phyloP scores from a whole-genome alignment of 92 coral and sea anemone species.

The Porites divaricata region DNA sequence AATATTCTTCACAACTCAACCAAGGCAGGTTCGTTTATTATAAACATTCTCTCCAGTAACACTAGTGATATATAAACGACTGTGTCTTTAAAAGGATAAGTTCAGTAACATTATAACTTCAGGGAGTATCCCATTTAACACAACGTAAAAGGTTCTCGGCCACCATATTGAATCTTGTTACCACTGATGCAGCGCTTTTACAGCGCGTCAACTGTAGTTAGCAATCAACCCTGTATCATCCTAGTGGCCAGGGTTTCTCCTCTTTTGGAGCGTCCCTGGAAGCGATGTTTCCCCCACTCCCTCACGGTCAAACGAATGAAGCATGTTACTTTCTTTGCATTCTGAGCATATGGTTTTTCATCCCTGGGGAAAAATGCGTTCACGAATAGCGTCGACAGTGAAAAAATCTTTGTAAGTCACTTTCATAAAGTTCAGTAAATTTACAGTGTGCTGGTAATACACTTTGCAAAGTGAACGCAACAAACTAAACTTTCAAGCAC shows the following conservation, averaged over 20 bases:
- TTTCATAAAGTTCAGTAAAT: too few species aligned
- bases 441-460: too few species aligned
- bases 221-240: background rate
- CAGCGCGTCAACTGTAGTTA: background rate
- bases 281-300: background rate
- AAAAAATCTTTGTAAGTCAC: too few species aligned
- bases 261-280: background rate
- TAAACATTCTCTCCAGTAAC: background rate
- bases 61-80: background rate
- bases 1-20: slow-evolving; percentile 1
- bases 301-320: too few species aligned
- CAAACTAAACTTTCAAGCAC: too few species aligned
- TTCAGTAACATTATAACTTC: slow-evolving; percentile 24
- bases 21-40: background rate
- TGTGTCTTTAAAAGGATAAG: slow-evolving; percentile 7
- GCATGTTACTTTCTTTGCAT: too few species aligned
- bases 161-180: background rate
- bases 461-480: too few species aligned
- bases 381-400: too few species aligned
- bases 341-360: too few species aligned
- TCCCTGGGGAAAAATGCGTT: too few species aligned
- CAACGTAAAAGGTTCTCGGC: background rate
- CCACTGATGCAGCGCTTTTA: background rate
- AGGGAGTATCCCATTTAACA: background rate
- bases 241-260: background rate